Conservation (phyloP, 2,113 vertebrate genomes). For the Petaurus breviceps region DNA sequence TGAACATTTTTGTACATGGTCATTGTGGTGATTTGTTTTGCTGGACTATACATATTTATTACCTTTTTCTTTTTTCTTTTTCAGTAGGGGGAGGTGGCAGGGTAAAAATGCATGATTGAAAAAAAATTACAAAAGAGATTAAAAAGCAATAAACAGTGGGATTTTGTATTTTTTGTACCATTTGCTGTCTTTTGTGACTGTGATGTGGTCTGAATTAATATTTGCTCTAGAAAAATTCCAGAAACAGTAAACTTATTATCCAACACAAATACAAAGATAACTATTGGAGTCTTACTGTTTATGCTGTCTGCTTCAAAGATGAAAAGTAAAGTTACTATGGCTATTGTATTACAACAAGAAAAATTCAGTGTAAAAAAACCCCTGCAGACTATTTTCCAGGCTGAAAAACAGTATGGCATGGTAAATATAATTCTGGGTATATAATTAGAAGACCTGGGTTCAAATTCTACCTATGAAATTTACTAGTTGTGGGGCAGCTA, state of each 20-base stretch:
- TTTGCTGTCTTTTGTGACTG: background rate
- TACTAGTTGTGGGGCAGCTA: background rate
- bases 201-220: slow-evolving; percentile 51
- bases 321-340: background rate
- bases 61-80: background rate
- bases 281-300: slow-evolving; percentile 49
- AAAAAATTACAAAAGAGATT: background rate
- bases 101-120: background rate
- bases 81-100: too few relatives aligned
- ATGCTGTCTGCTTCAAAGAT: slow-evolving; percentile 65
- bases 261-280: background rate
- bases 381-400: background rate
- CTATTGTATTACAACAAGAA: background rate
- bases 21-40: background rate
- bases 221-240: slow-evolving; percentile 43
- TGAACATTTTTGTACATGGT: background rate
- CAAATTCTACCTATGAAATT: background rate
- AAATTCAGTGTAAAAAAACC: background rate
- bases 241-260: slow-evolving; percentile 61
- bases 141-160: background rate
- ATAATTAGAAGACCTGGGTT: background rate
- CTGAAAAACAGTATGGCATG: background rate
- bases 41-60: background rate
- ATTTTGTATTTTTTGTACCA: background rate
- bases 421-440: background rate